Conservation (phyloP, 2,888 invertebrate genomes). For the Eudemis profundana region DNA sequence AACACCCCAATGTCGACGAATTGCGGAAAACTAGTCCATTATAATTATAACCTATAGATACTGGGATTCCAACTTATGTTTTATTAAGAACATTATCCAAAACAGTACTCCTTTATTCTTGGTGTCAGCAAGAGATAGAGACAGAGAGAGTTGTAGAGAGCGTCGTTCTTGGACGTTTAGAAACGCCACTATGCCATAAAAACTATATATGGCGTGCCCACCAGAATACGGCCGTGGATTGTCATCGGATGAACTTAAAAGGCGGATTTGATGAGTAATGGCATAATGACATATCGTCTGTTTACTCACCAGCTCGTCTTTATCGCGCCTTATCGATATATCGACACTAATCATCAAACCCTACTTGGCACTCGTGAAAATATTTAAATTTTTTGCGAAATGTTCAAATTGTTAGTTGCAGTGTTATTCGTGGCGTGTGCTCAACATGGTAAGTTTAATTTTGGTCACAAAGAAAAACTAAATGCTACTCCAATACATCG, state of each 20-base stretch:
- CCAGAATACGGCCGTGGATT: constrained; percentile 47
- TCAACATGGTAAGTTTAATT: constrained; percentile 43
- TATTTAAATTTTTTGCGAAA: not conserved
- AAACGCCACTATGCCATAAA: no score
- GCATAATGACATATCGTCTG: constrained; percentile 10
- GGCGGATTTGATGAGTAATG: constrained; percentile 34
- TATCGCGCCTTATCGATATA: not conserved
- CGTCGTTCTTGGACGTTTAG: no score
- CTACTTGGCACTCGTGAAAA: not conserved
- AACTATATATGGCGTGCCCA: constrained; percentile 15
- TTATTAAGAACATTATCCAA: no score
- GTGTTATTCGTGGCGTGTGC: constrained; percentile 30
- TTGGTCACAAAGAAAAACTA: no score
- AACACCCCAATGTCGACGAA: no score
- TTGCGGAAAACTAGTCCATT: no score
- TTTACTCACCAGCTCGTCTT: constrained; percentile 11
- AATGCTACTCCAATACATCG: no score
- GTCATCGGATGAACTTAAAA: constrained; percentile 52
- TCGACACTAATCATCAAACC: not conserved
- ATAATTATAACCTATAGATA: no score
- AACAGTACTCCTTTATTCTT: no score
- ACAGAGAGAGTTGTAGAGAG: no score
- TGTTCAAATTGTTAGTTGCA: constrained; percentile 9
- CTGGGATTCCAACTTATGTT: no score
- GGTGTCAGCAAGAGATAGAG: no score